Evolutionary conservation across 2,113 vertebrate species (phyloP).

Genomic region (Otolemur garnettii): DNA sequence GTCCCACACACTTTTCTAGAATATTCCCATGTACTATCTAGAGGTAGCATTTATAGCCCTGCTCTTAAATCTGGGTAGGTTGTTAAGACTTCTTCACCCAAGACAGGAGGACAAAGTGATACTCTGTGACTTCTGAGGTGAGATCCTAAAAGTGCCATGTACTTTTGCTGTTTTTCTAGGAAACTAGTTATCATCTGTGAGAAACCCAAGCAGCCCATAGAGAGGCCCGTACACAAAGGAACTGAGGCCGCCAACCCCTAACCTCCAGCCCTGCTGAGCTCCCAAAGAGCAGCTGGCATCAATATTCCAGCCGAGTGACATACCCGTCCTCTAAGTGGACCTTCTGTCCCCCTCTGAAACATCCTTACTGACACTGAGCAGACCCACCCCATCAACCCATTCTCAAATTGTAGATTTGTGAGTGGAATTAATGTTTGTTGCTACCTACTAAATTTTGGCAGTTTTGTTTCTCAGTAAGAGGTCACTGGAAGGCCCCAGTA

Average conservation of each 20-base stretch:
- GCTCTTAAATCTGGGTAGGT: neutral
- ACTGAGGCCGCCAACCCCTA: neutral
- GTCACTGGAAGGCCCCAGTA: neutral
- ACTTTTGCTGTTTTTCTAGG: neutral
- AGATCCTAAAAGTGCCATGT: neutral
- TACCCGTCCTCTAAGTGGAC: neutral
- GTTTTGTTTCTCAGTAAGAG: neutral
- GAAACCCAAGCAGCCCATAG: neutral
- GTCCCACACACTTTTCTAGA: neutral
- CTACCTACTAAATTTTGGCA: neutral
- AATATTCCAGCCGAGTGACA: neutral
- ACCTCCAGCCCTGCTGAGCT: neutral
- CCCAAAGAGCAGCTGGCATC: neutral
- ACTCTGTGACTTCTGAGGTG: neutral
- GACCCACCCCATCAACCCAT: neutral
- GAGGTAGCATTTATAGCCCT: neutral
- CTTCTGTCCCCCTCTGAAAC: neutral
- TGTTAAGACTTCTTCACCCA: neutral
- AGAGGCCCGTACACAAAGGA: neutral
- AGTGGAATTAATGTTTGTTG: neutral
- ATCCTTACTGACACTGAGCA: neutral
- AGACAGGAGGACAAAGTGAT: neutral
- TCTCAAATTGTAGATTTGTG: neutral
- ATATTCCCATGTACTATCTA: neutral
- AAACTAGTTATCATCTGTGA: neutral